Conservation (phyloP, 2,113 vertebrate species). For the Charadrius vociferus region DNA sequence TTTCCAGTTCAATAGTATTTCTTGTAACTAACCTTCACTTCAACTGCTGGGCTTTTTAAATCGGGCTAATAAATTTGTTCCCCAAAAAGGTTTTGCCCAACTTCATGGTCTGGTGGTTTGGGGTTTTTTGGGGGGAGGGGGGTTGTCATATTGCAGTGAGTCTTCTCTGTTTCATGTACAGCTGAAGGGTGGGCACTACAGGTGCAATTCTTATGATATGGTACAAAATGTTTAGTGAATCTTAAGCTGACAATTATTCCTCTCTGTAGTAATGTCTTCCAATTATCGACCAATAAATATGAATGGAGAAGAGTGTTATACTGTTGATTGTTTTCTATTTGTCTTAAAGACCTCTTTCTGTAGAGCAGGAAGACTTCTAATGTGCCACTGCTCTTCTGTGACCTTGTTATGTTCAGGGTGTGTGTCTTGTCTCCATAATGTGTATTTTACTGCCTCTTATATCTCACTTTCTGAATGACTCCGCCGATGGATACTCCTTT, state of each 20-base stretch:
- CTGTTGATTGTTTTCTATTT: not conserved
- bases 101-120: not conserved
- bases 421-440: fast-evolving
- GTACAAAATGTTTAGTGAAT: not conserved
- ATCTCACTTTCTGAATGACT: not conserved
- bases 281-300: not conserved
- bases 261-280: not conserved
- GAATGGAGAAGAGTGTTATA: not conserved
- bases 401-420: not conserved
- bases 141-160: not conserved
- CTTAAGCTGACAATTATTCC: not conserved
- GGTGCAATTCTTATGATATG: fast-evolving
- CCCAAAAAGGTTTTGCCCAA: not conserved
- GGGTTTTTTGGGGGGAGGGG: not conserved
- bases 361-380: not conserved
- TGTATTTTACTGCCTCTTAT: not conserved
- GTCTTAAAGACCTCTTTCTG: not conserved
- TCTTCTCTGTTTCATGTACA: fast-evolving
- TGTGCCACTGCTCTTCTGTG: not conserved
- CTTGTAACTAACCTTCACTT: not conserved
- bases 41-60: not conserved
- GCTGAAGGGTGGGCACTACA: not conserved
- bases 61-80: not conserved
- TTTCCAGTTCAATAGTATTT: not conserved
- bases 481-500: not conserved